A percentile compares a stretch with the other conserved stretches of the same genome.
Conservation (phyloP, 37 sponge, comb jelly and placozoan species). For the Aphrocallistes beatrix region DNA sequence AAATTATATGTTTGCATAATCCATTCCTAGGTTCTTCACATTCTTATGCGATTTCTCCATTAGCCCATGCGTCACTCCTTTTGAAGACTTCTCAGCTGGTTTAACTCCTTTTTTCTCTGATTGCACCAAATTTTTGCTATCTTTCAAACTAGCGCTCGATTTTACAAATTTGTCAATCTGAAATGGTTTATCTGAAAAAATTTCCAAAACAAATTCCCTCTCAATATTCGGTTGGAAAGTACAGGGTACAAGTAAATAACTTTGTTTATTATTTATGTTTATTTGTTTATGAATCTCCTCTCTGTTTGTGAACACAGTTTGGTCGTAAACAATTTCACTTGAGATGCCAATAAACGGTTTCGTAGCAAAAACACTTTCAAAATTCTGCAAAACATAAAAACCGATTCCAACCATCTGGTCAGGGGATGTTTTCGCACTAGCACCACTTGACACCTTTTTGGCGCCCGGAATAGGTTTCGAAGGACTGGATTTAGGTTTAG, state of each 20-base stretch:
- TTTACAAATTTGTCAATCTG: not conserved
- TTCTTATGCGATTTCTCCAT: not conserved
- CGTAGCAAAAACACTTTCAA: not conserved
- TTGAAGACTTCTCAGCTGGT: not conserved
- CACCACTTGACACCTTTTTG: not conserved
- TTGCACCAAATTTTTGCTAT: not conserved
- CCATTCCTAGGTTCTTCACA: not conserved
- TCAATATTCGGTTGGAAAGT: not conserved
- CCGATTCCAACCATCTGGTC: conserved; percentile 3
- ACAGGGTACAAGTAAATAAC: not conserved
- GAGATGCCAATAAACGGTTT: not conserved
- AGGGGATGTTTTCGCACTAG: not conserved
- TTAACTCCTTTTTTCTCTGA: not conserved
- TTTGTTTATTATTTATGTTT: not conserved
- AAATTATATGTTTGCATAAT: not conserved
- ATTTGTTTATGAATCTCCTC: conserved; percentile 2
- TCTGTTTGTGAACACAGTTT: conserved; percentile 11
- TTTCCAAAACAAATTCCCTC: not conserved
- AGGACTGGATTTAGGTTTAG: not conserved
- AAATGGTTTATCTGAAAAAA: not conserved
- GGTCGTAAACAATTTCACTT: conserved; percentile 9
- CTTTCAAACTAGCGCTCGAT: not conserved
- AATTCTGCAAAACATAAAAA: not conserved
- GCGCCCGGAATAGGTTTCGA: not conserved
- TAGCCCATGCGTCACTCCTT: not conserved